Evolutionary conservation across 2,888 invertebrate genomes (phyloP).

Genomic region (Myopa tessellatipennis): DNA sequence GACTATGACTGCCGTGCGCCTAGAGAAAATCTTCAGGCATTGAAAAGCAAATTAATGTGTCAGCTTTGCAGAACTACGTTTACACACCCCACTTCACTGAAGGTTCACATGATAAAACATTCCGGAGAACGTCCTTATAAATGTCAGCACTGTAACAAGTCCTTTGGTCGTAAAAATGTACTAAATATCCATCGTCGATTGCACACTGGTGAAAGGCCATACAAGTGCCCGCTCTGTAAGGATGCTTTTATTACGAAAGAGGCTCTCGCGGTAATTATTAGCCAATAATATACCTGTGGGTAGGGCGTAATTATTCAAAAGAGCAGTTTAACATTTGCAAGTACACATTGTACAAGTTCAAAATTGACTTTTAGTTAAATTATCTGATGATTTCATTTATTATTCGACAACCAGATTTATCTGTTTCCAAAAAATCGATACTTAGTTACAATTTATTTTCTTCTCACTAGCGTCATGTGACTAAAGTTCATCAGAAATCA

Average conservation of each 20-base stretch:
- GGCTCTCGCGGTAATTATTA: slow-evolving; percentile 7
- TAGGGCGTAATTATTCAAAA: no score
- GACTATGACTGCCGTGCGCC: slow-evolving; percentile 29
- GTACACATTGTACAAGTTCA: no score
- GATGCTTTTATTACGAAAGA: slow-evolving; percentile 35
- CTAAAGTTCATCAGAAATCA: not conserved
- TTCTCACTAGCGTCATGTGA: slow-evolving; percentile 44
- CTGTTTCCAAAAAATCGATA: not conserved
- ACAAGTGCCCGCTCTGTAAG: slow-evolving; percentile 47
- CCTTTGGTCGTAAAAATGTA: slow-evolving; percentile 47
- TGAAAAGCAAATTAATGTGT: slow-evolving; percentile 46
- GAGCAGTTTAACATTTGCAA: no score
- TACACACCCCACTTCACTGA: slow-evolving; percentile 46
- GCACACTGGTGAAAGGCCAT: slow-evolving; percentile 47
- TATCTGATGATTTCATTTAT: not conserved
- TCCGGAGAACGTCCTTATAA: slow-evolving; percentile 47
- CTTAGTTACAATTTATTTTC: not conserved
- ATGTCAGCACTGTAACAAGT: slow-evolving; percentile 49
- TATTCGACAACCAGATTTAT: not conserved
- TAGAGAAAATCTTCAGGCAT: slow-evolving; percentile 43
- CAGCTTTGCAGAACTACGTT: slow-evolving; percentile 46
- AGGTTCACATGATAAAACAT: slow-evolving; percentile 48
- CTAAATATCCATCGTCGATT: slow-evolving; percentile 47
- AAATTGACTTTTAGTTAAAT: not conserved
- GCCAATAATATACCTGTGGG: not conserved